Evolutionary conservation across 2,113 vertebrate species (phyloP).

Genomic region (Chlorodrepanis virens): DNA sequence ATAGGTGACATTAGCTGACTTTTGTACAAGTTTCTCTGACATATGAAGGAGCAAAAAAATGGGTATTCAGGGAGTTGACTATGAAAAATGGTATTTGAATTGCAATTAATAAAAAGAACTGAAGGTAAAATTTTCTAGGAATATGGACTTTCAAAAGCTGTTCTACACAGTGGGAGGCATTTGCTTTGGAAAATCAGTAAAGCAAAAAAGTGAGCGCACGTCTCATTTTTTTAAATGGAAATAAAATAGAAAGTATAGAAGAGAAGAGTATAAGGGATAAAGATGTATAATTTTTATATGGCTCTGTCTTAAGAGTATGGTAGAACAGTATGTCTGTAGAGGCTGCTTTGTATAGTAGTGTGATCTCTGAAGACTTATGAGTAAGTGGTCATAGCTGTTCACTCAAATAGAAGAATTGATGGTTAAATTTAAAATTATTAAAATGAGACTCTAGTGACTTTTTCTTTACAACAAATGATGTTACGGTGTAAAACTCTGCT

Average conservation of each 20-base stretch:
- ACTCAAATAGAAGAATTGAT: not conserved
- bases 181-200: not conserved
- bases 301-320: not conserved
- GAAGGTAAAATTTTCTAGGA: not conserved
- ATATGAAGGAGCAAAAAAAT: not conserved
- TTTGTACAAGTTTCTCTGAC: not conserved
- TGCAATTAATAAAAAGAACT: not conserved
- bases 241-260: not conserved
- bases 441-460: not conserved
- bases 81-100: not conserved
- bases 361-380: not conserved
- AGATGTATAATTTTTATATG: not conserved
- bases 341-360: not conserved
- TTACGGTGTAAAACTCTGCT: not conserved
- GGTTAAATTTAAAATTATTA: not conserved
- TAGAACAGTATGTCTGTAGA: not conserved
- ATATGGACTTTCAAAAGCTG: fast-evolving
- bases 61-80: not conserved
- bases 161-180: not conserved
- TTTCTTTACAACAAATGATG: not conserved
- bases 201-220: not conserved
- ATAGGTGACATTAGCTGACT: not conserved
- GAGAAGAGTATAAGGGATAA: not conserved
- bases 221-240: not conserved
- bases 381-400: not conserved